Evolutionary conservation across 2,113 vertebrate genomes (phyloP), one percentile per base, ranked within the genome.

Genomic region (Crotalus helleri): DNA sequence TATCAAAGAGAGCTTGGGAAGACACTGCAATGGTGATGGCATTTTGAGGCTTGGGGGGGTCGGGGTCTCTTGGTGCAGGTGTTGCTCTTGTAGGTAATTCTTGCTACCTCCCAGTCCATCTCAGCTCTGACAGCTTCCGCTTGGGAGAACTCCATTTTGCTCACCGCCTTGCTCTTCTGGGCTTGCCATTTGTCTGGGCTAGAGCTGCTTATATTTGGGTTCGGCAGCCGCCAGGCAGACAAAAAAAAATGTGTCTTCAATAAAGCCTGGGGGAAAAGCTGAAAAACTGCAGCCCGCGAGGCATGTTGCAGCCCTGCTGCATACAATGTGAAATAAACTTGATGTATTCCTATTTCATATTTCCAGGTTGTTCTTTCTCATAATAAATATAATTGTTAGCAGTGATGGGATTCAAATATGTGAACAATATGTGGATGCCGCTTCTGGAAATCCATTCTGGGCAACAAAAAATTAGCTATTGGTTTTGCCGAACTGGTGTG

Each of bases 1-100:
- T 98, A 96, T 99, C 97, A 96, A 99, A 99, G 92, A 99, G 98
- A 0, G 98, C 98, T 33, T 98, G 98, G 9, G 99, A 99, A 1
- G 99, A 99, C 13, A 99, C 98, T 0, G 99, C 99, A 87, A 99
- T 97, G 6, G 99, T 99, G 90, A 99, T 98, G 1, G 99, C 99
- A 51, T 97, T 95, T 89, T 95, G 97, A 44, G 99, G 98, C 94
- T 99, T 99, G 92, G 98, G 98, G 98, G 9, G 98, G 98, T 96
- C 97, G 97, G 3, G 98, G 97, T 94, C 94, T 98, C 91, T 97
- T 97, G 92, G 91, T 93, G 59, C 91, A 95, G 88, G 98, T 98
- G 46, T 98, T 94, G 95, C 81, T 98, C 24, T 98, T 98, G 94
- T 98, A 98, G 90, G 97, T 96, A 0, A 96, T 97, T 93, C 98